Evolutionary conservation across 2,797 vertebrate species (phyloP), one percentile per base, ranked within the genome.

Genomic region (Gastrophryne carolinensis): DNA sequence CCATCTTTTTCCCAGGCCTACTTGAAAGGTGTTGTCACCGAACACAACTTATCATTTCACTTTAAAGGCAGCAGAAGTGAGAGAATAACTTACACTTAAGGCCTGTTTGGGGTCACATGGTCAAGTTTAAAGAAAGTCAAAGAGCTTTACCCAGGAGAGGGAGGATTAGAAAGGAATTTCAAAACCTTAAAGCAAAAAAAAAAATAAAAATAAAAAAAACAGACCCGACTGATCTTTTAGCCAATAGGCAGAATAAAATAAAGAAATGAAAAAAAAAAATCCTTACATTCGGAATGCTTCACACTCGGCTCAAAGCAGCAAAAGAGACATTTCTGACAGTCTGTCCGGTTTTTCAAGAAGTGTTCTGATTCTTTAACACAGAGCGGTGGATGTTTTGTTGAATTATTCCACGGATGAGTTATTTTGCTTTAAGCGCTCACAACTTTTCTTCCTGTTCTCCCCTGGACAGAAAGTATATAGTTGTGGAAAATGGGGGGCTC

Each of bases 321-420:
- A 70, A 44, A 57, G 67, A 71, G 68, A 72, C 52, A 32, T 65
- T 65, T 72, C 39, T 72, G 75, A 78, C 75, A 78, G 27, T 57
- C 52, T 58, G 15, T 72, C 60, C 75, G 29, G 15, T 30, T 65
- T n/a, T 66, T 70, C 49, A 78, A 78, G 60, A 13, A 72, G 23
- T 11, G 9, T 35, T 78, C 50, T 72, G 60, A 72, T 72, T 71
- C 27, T 49, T 56, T 53, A 57, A 27, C 58, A 35, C 58, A 29
- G 57, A 70, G 26, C 3, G 35, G 24, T n/a, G 12, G 13, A 64
- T 49, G 67, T 71, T 57, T 57, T 57, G 58, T 63, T 72, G 75
- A 78, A 72, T 72, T 71, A 72, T 72, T 78, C 67, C 27, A 44
- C 17, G 30, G 21, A 54, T 57, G 23, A 37, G 21, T 37, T 78